These are phyloP conservation scores for Anniella stebbinsi DNA, from an alignment of 2,797 vertebrate genomes.

Conservation along the genomic window DNA sequence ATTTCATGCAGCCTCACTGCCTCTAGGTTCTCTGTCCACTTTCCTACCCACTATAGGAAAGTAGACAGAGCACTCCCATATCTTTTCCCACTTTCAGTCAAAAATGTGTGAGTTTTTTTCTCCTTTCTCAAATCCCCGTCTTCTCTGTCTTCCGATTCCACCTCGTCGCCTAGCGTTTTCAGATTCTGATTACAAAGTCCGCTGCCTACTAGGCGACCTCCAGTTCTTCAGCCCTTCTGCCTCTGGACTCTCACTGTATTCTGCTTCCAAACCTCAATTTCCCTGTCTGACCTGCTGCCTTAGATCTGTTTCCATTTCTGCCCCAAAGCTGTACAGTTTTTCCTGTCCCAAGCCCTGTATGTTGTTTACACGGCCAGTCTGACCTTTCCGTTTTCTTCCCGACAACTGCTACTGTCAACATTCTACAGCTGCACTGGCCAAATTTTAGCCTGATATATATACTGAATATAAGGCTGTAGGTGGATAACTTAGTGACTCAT, in stretches of 20 bases:
- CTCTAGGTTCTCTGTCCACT: background rate
- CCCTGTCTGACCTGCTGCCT: background rate
- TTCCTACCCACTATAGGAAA: background rate
- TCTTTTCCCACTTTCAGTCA: background rate
- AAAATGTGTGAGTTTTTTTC: background rate
- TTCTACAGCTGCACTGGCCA: background rate
- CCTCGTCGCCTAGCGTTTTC: background rate
- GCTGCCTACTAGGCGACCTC: background rate
- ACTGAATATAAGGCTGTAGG: background rate
- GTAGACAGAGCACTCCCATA: background rate
- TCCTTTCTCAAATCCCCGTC: background rate
- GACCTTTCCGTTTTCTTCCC: background rate
- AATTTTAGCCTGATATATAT: too few relatives aligned
- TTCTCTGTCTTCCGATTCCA: background rate
- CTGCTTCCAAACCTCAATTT: background rate
- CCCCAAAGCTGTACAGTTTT: too few relatives aligned
- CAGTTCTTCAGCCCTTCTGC: background rate
- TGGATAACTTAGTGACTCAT: constrained; percentile 6
- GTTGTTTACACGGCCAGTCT: background rate
- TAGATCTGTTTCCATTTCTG: background rate
- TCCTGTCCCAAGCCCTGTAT: background rate
- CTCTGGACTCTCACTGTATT: background rate
- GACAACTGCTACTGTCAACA: background rate
- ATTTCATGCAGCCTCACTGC: background rate
- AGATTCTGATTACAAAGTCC: background rate